Evolutionary conservation across 2,888 invertebrate species (phyloP).

Genomic region (Lasioglossum leucozonium): DNA sequence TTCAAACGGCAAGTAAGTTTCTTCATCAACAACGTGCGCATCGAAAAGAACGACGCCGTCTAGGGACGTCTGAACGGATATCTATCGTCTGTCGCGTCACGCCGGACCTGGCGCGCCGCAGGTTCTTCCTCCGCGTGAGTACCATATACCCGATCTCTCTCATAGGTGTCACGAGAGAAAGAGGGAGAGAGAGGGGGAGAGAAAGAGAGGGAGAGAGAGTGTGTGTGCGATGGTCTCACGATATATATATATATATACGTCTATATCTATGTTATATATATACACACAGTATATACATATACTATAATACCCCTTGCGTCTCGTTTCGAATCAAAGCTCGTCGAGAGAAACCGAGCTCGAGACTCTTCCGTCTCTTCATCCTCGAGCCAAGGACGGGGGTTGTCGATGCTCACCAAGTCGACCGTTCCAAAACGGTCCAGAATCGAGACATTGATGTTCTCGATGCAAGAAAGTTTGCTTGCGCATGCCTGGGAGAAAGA

Average conservation of each 20-base stretch:
- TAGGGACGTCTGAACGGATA: slow-evolving; percentile 63
- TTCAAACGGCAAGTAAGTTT: slow-evolving; percentile 94
- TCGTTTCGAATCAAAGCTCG: slow-evolving; percentile 23
- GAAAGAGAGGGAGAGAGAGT: not conserved
- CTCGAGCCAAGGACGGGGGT: not conserved
- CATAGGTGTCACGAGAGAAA: slow-evolving; percentile 29
- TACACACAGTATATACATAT: not conserved
- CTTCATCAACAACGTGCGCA: slow-evolving; percentile 92
- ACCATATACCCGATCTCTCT: slow-evolving; percentile 20
- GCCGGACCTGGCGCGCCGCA: slow-evolving; percentile 46
- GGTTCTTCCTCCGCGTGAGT: slow-evolving; percentile 49
- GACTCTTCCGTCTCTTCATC: slow-evolving; percentile 24
- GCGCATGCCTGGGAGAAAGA: not conserved
- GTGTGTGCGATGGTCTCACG: not conserved
- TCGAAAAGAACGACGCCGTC: slow-evolving; percentile 88
- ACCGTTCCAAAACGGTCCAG: not conserved
- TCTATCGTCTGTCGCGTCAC: slow-evolving; percentile 15
- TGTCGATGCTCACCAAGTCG: slow-evolving; percentile 18
- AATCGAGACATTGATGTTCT: slow-evolving; percentile 8
- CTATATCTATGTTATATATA: not conserved
- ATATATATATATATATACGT: slow-evolving; percentile 1
- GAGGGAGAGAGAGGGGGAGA: not conserved
- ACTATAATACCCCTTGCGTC: slow-evolving; percentile 19
- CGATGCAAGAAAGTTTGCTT: slow-evolving; percentile 5
- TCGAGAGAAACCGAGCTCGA: slow-evolving; percentile 25